Evolutionary conservation across 1,140 invertebrate genomes (phyloP).

Genomic region (Drosophila ficusphila): DNA sequence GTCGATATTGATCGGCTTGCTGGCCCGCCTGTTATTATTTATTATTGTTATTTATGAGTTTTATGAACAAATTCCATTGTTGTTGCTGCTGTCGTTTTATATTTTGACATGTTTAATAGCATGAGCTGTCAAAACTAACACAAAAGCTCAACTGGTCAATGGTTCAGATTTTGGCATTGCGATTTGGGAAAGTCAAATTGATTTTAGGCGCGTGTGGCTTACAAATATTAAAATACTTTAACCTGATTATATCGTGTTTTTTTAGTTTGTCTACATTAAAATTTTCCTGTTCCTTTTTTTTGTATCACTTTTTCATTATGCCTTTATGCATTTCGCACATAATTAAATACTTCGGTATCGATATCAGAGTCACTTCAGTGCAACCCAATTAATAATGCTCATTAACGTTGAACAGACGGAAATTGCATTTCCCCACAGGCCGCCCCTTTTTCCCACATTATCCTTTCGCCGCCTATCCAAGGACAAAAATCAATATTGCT

Average conservation of each 20-base stretch:
- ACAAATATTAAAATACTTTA: background rate
- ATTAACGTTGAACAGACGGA: conserved; percentile 45
- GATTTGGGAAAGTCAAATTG: conserved; percentile 15
- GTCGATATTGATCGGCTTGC: conserved; percentile 46
- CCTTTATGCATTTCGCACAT: conserved; percentile 1
- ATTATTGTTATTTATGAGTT: conserved; percentile 46
- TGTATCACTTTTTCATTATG: background rate
- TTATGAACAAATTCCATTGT: conserved; percentile 45
- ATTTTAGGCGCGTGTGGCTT: conserved; percentile 4
- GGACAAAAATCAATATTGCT: conserved; percentile 67
- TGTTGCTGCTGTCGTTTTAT: conserved; percentile 2
- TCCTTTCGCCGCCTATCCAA: background rate
- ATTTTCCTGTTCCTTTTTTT: background rate
- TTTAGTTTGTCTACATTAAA: no score
- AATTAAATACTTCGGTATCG: conserved; percentile 32
- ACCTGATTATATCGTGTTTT: background rate
- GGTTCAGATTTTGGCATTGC: conserved; percentile 25
- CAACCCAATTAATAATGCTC: conserved; percentile 58
- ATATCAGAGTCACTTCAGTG: conserved; percentile 10
- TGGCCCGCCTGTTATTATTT: conserved; percentile 38
- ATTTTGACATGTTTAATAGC: conserved; percentile 47
- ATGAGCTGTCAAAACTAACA: conserved; percentile 56
- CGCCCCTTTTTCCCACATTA: background rate
- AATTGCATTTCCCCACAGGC: conserved; percentile 46
- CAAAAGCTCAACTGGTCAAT: conserved; percentile 43